phyloP scores from a whole-genome alignment of 2,113 vertebrate genomes.

The Cepphus grylle region DNA sequence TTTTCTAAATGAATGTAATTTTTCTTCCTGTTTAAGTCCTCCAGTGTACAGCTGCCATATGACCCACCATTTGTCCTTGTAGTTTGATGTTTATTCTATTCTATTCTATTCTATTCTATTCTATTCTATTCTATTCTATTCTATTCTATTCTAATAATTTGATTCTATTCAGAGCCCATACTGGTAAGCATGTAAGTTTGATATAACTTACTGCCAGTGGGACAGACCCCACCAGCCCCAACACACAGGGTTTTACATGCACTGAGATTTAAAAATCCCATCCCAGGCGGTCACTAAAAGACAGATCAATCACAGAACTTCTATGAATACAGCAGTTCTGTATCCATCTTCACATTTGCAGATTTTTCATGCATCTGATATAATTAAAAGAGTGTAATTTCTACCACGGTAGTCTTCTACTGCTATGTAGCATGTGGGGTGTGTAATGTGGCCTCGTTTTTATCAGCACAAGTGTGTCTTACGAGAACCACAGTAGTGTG shows the following conservation, averaged over 20 bases:
- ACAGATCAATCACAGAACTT: background rate
- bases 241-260: background rate
- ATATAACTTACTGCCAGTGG: background rate
- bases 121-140: no score
- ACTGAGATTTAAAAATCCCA: background rate
- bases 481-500: background rate
- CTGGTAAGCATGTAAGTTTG: background rate
- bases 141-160: background rate
- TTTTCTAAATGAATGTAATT: background rate
- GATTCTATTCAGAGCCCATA: background rate
- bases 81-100: background rate
- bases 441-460: background rate
- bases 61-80: background rate
- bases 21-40: background rate
- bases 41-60: background rate
- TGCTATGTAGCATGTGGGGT: background rate
- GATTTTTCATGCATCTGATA: background rate
- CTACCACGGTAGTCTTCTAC: background rate
- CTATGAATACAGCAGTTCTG: background rate
- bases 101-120: background rate
- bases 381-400: background rate
- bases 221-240: background rate
- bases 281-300: background rate
- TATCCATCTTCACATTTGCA: background rate
- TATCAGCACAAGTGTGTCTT: background rate